Base-by-base conservation (phyloP, 2,888 invertebrate species). In the Pterostichus niger region DNA sequence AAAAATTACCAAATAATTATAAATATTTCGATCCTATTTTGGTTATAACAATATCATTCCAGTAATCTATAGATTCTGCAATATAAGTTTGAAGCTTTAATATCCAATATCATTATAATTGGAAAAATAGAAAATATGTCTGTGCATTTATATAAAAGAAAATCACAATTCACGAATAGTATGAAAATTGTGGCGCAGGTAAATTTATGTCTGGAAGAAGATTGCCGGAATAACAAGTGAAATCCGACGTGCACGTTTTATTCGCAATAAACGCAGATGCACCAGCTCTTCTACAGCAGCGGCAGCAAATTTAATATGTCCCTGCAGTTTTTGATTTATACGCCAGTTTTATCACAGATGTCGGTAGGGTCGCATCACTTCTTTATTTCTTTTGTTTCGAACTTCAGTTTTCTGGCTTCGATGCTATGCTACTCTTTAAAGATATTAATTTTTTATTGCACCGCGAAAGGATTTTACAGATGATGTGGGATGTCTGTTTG, bases 261-360 rank as follows among this genome's bases (percentile, higher is more conserved):
- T 64, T 64, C 33, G 64, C 64, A 64, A 64, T 64, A 64, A 64
- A 64, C 64, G 64, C n/a, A 64, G 64, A 64, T 64, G 64, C 64
- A 64, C 59, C 31, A 10, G 5, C 64, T n/a, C n/a, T 35, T 35
- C n/a, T 13, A 11, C 33, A 13, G 33, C 33, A 13, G n/a, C 31
- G 2, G 33, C 64, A 7, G 64, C 35, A 13, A 64, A 64, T 64
- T 64, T 64, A 64, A 64, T 64, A 64, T 64, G 64, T 64, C 35
- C 31, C 64, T 64, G 64, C 64, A 64, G 35, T 64, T 64, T 49
- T 35, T 64, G 64, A 64, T 64, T 64, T 64, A 64, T 64, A 64
- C 31, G 35, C 35, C 13, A 64, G n/a, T 64, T 64, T 64, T 64
- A 64, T 64, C 64, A 64, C 64, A 64, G 64, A 64, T 64, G 64